These are phyloP conservation scores for Margaritifera margaritifera DNA, from an alignment of 2,888 invertebrate species.

Conservation along the genomic window DNA sequence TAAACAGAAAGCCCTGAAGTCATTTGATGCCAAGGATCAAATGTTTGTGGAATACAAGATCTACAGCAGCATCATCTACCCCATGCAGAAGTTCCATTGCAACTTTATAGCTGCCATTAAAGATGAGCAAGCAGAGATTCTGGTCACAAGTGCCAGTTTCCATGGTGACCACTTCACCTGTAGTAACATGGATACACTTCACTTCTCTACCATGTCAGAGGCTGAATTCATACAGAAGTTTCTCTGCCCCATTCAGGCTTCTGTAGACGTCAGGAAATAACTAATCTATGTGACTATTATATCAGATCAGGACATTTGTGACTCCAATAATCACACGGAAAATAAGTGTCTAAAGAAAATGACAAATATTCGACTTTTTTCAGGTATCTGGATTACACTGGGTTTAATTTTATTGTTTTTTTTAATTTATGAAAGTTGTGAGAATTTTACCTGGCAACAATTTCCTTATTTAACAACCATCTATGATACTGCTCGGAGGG, in stretches of 20 bases:
- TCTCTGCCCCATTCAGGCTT: conserved; percentile 47
- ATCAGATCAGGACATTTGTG: too few species aligned
- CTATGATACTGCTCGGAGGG: too few species aligned
- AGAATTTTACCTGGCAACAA: too few species aligned
- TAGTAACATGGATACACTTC: conserved; percentile 45
- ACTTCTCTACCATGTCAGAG: conserved; percentile 46
- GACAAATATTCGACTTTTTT: too few species aligned
- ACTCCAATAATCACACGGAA: too few species aligned
- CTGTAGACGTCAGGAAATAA: conserved; percentile 10
- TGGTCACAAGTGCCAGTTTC: conserved; percentile 62
- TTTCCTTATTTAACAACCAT: too few species aligned
- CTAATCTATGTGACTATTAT: too few species aligned
- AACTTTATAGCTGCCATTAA: conserved; percentile 61
- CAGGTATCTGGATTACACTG: too few species aligned
- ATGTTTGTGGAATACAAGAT: conserved; percentile 64
- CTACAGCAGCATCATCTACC: conserved; percentile 55
- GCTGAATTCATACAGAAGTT: conserved; percentile 48
- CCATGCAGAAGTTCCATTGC: conserved; percentile 47
- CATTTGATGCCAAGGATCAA: conserved; percentile 48
- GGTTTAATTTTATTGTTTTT: too few species aligned
- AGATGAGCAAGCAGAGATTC: conserved; percentile 48
- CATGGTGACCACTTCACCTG: conserved; percentile 52
- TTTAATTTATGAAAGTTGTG: too few species aligned
- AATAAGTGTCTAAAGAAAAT: too few species aligned
- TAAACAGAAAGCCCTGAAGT: conserved; percentile 39